Percentiles rank a stretch among this genome's conserved stretches.
These are phyloP conservation scores for Beris chalybata DNA, from an alignment of 2,888 invertebrate genomes.

Conservation along the genomic window DNA sequence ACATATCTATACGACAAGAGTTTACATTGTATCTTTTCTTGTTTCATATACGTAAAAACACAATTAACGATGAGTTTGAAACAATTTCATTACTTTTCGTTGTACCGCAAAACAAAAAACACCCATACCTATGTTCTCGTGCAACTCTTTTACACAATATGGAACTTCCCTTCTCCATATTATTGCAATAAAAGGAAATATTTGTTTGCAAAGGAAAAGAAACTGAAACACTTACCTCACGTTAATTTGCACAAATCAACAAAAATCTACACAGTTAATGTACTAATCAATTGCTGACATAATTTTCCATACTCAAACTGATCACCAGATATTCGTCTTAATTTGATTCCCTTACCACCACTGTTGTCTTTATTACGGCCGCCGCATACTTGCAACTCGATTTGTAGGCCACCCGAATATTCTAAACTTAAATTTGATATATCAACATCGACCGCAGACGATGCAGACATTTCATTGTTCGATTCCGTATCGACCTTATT, in stretches of 20 bases:
- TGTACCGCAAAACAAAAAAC: no score
- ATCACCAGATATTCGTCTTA: conserved; percentile 86
- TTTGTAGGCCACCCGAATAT: conserved; percentile 82
- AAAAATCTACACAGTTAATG: conserved; percentile 69
- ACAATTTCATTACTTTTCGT: no score
- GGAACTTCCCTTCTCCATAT: no score
- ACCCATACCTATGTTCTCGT: no score
- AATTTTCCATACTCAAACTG: conserved; percentile 84
- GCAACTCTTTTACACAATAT: no score
- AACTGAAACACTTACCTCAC: not conserved
- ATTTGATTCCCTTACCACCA: conserved; percentile 78
- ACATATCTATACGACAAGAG: no score
- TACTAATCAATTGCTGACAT: conserved; percentile 84
- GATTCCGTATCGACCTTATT: conserved; percentile 57
- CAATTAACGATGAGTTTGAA: no score
- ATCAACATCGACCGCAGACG: conserved; percentile 42
- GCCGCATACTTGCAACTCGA: conserved; percentile 79
- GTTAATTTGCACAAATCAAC: conserved; percentile 3
- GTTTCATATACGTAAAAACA: no score
- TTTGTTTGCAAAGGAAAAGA: no score
- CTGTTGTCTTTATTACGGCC: conserved; percentile 63
- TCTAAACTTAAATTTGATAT: conserved; percentile 67
- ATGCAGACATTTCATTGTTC: conserved; percentile 12
- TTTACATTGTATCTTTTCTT: no score
- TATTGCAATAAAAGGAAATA: no score